phyloP scores from a whole-genome alignment of 2,888 invertebrate genomes.

The Euzetes globulus region DNA sequence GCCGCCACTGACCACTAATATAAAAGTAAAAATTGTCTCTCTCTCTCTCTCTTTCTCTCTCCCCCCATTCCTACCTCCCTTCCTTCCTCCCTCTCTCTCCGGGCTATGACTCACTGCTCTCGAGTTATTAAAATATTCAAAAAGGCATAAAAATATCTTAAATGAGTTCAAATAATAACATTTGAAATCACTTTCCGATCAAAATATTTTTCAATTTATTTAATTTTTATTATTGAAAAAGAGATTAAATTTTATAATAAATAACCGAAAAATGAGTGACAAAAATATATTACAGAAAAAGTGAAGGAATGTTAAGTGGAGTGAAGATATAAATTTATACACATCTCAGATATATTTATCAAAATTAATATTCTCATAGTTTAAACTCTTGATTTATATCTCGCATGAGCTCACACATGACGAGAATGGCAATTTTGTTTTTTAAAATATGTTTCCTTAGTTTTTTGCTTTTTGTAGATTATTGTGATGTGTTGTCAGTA shows the following conservation, averaged over 20 bases:
- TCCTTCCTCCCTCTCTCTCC: neutral
- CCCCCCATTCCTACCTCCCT: neutral
- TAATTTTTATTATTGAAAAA: too few species aligned
- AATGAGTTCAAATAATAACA: too few species aligned
- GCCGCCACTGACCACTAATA: neutral
- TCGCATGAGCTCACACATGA: too few species aligned
- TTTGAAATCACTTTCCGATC: too few species aligned
- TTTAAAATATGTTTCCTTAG: neutral
- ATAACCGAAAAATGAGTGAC: too few species aligned
- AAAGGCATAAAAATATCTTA: neutral
- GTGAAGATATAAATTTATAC: neutral
- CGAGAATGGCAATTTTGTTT: neutral
- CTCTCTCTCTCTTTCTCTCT: conserved; percentile 9
- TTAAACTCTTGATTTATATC: too few species aligned
- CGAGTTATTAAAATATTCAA: neutral
- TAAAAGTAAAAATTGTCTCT: too few species aligned
- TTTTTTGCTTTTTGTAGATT: neutral
- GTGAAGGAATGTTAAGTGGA: neutral
- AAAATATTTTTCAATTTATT: too few species aligned
- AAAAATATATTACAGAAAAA: neutral
- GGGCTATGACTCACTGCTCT: neutral
- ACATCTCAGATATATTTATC: too few species aligned
- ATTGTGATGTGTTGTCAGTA: neutral
- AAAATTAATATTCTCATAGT: too few species aligned
- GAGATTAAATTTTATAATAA: too few species aligned